Base-by-base conservation (phyloP, 2,113 vertebrate genomes). In the Paramormyrops kingsleyae region DNA sequence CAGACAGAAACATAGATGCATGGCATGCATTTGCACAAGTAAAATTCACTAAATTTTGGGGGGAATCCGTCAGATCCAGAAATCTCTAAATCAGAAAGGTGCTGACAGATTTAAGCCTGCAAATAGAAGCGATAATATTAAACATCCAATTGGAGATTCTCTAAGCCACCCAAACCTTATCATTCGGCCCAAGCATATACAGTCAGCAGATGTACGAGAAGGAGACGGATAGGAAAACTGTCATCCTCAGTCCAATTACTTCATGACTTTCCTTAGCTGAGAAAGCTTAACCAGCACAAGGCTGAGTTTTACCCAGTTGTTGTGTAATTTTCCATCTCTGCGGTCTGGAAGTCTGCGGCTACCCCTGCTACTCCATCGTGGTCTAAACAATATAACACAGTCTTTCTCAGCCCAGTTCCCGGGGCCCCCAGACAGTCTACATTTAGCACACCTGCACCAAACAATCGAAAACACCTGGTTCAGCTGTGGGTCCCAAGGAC, bases 41-140 rank as follows among this genome's bases (percentile, higher is more conserved):
- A 62, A 59, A 89, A 84, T 50, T 46, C 35, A 59, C 50, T 46
- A 50, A 27, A 84, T 52, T 56, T 15, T 9, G 19, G 53, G 17
- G 39, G 52, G 53, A 66, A 89, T 59, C 21, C 24, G 47, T 6
- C 31, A 89, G 74, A 89, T 42, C 24, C 50, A 89, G 50, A 89
- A 56, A 42, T 84, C 39, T 85, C 8, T 46, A 52, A 77, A 89
- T 89, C 59, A 89, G 50, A 35, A 66, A 66, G 77, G 39, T 59
- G 80, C 80, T 89, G 89, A 89, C 89, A 85, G 89, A 46, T 49
- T 89, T 31, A 89, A 89, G 52, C 88, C 50, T 10, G 47, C n/a
- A 52, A 89, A 70, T 74, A 52, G 39, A 12, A 62, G 12, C 59
- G 52, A 31, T 83, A 44, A 59, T 87, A 50, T 27, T 17, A 89